These are phyloP conservation scores for Diplolepis rosae DNA, from an alignment of 2,888 invertebrate genomes.

Conservation along the genomic window DNA sequence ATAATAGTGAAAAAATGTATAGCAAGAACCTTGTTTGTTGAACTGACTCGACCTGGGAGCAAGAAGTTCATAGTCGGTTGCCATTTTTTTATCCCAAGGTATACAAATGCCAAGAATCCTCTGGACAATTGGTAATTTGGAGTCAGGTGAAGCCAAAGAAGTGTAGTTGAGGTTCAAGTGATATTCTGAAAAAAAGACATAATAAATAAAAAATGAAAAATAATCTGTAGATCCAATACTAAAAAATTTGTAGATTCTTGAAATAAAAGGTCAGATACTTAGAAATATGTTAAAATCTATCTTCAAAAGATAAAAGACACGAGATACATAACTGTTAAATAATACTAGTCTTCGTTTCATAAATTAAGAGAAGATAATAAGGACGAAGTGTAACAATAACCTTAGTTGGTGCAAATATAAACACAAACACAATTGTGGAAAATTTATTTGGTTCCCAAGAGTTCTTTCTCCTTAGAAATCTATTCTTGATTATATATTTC, in stretches of 20 bases:
- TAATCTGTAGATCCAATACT: no score
- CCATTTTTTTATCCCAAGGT: background rate
- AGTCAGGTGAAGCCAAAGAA: background rate
- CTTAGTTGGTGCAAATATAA: background rate
- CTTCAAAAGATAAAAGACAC: background rate
- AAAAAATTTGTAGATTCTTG: no score
- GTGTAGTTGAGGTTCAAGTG: background rate
- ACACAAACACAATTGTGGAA: constrained; percentile 5
- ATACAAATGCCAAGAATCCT: background rate
- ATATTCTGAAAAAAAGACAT: background rate
- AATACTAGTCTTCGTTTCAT: background rate
- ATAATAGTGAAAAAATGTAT: background rate
- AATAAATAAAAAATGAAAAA: no score
- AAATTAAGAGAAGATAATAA: background rate
- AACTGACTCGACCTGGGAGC: background rate
- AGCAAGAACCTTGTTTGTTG: background rate
- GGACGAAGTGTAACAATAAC: constrained; percentile 6
- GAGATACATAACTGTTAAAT: background rate
- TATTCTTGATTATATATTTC: background rate
- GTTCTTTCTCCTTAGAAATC: background rate
- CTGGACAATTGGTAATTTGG: background rate
- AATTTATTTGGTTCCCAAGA: background rate
- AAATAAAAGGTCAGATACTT: no score
- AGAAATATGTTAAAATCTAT: background rate
- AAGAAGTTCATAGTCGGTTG: constrained; percentile 1